Evolutionary conservation across 2,797 vertebrate species (phyloP).

Genomic region (Oceanodroma leucorhoa): DNA sequence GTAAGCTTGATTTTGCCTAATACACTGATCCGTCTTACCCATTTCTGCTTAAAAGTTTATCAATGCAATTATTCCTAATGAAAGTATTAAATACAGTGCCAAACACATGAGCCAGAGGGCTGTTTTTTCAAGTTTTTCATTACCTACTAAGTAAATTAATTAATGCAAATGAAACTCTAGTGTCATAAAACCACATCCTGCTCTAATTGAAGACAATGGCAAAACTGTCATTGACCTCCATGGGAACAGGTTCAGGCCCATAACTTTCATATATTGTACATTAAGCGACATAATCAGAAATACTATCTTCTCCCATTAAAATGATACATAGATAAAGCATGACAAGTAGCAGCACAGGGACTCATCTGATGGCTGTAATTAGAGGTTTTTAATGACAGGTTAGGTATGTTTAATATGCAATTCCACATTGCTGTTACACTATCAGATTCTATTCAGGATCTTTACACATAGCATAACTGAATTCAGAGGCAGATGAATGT

Average conservation of each 20-base stretch:
- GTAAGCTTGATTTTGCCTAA: background rate
- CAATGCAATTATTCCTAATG: slow-evolving; percentile 36
- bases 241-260: slow-evolving; percentile 52
- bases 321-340: slow-evolving; percentile 27
- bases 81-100: slow-evolving; percentile 33
- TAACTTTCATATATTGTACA: slow-evolving; percentile 38
- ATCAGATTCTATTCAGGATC: slow-evolving; percentile 9
- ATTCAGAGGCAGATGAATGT: slow-evolving; percentile 28
- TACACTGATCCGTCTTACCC: background rate
- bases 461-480: slow-evolving; percentile 19
- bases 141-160: slow-evolving; percentile 63
- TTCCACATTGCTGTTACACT: slow-evolving; percentile 25
- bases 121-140: slow-evolving; percentile 52
- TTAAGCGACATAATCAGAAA: slow-evolving; percentile 59
- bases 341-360: slow-evolving; percentile 38
- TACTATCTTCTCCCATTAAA: slow-evolving; percentile 49
- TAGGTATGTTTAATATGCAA: slow-evolving; percentile 60
- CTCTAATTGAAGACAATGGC: slow-evolving; percentile 57
- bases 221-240: slow-evolving; percentile 55
- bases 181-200: slow-evolving; percentile 19
- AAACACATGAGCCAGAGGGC: slow-evolving; percentile 19
- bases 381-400: slow-evolving; percentile 59
- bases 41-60: slow-evolving; percentile 43
- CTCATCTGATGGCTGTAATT: slow-evolving; percentile 43
- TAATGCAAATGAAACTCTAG: slow-evolving; percentile 56